Base-by-base conservation (phyloP, 2,797 vertebrate genomes). In the Anas georgica region DNA sequence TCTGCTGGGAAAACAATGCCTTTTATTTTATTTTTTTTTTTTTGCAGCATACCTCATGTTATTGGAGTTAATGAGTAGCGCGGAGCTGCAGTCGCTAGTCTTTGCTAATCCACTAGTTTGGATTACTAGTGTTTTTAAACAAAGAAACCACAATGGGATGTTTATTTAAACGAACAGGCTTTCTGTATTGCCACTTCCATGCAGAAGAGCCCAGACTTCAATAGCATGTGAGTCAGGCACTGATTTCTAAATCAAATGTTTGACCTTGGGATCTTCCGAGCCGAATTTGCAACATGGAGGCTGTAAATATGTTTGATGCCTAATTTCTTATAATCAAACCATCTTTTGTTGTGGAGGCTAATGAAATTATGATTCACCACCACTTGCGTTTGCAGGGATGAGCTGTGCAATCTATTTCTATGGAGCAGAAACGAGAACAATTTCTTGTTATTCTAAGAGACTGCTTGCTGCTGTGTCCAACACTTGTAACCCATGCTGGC, bases 331-430 rank as follows among this genome's bases (percentile, higher is more conserved):
- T n/a, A 78, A 35, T 52, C 37, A 83, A 80, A 29, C 75, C 13
- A 21, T 78, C 56, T 86, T 91, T 85, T 83, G 45, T 73, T 75
- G 62, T 2, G 5, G 46, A 86, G 63, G 29, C 25, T 2, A 91
- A 78, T 82, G 74, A 90, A 88, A 55, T 86, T 58, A 17, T 83
- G 66, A 79, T 96, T 95, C 86, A 81, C 33, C 52, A 5, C 56
- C 0, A 0, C 50, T 94, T 91, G 58, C 0, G 0, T 67, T 5
- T 9, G 35, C 48, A 18, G 60, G 23, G 58, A 31, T 91, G 73
- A 88, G 52, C n/a, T 48, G 16, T 70, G 8, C 45, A 39, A 8
- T 77, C 10, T 64, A 29, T 80, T 89, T 86, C 73, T 79, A 0
- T 39, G n/a, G 52, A 76, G 37, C 23, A 88, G 67, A 75, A 83